Percentiles rank a stretch among this genome's conserved stretches.
Conservation (phyloP, 2,113 vertebrate genomes). For the Cyphomyrus discorhynchus region DNA sequence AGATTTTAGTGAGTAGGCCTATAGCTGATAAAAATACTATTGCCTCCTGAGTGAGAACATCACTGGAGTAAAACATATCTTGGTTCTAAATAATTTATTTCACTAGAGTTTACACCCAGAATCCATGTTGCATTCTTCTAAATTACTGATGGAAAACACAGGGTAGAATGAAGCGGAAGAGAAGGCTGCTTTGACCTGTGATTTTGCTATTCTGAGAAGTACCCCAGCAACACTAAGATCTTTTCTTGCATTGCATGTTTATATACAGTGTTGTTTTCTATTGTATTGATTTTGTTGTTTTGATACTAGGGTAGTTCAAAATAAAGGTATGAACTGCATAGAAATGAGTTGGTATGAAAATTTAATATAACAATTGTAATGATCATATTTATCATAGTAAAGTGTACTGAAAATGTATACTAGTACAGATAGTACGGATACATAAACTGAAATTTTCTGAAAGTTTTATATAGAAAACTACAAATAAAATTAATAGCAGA, state of each 20-base stretch:
- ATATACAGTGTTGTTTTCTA: background rate
- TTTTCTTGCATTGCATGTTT: background rate
- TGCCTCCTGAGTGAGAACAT: background rate
- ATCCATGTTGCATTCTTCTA: background rate
- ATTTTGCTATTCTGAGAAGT: background rate
- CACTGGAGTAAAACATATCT: background rate
- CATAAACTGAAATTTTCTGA: background rate
- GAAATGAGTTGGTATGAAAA: background rate
- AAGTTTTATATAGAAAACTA: background rate
- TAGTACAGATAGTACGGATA: background rate
- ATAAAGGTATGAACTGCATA: background rate
- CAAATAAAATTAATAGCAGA: background rate
- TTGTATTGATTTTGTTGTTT: background rate
- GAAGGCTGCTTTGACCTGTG: background rate
- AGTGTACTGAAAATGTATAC: background rate
- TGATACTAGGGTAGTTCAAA: background rate
- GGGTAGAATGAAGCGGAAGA: background rate
- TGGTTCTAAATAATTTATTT: background rate
- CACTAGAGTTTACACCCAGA: background rate
- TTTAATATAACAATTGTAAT: background rate
- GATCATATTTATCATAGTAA: background rate
- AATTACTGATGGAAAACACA: background rate
- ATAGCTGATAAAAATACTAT: background rate
- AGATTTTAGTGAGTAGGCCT: background rate
- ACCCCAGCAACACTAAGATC: background rate